These are phyloP conservation scores for Tursiops truncatus DNA, from an alignment of 2,113 vertebrate species.

Conservation along the genomic window DNA sequence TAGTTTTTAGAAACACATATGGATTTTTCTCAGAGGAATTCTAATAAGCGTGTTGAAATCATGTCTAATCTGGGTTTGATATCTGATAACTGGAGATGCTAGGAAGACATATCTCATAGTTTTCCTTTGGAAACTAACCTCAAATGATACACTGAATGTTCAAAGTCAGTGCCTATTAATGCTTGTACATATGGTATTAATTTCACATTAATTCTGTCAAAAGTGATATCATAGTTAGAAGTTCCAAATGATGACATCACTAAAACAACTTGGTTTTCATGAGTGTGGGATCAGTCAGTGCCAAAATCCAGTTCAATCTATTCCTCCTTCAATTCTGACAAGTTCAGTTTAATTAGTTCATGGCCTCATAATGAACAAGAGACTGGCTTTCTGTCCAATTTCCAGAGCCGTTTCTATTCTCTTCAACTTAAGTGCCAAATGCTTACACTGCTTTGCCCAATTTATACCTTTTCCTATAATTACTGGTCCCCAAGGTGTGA, in stretches of 20 bases:
- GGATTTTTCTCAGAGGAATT: constrained; percentile 57
- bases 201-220: constrained; percentile 89
- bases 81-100: constrained; percentile 69
- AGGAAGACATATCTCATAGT: constrained; percentile 61
- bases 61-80: constrained; percentile 72
- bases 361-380: constrained; percentile 84
- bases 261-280: constrained; percentile 88
- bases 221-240: constrained; percentile 87
- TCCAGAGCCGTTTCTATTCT: constrained; percentile 88
- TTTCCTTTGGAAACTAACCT: constrained; percentile 80
- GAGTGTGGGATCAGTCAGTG: constrained; percentile 77
- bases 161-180: constrained; percentile 86
- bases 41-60: constrained; percentile 71
- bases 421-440: constrained; percentile 86
- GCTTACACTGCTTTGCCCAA: constrained; percentile 85
- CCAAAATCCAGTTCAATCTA: constrained; percentile 85
- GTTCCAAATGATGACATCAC: constrained; percentile 89
- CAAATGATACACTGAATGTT: constrained; percentile 80
- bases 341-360: constrained; percentile 88
- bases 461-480: constrained; percentile 92
- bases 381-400: constrained; percentile 83
- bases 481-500: constrained; percentile 91
- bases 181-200: constrained; percentile 89
- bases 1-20: constrained; percentile 70
- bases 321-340: constrained; percentile 84